phyloP scores from a whole-genome alignment of 2,888 invertebrate species.

The Tinea semifulvella region DNA sequence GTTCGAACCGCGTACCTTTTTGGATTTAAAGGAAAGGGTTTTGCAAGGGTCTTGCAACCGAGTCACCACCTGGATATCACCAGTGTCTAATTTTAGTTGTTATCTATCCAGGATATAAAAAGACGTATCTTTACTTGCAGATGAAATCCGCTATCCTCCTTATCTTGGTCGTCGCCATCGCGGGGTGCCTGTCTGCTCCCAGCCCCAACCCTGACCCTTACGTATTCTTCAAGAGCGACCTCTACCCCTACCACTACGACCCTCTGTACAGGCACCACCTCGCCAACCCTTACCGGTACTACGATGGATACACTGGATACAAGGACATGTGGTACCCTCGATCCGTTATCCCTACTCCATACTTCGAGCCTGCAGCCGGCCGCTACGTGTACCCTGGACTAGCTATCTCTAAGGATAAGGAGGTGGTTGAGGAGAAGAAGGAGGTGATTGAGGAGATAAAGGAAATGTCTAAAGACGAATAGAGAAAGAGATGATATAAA shows the following conservation, averaged over 20 bases:
- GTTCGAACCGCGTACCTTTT: no score
- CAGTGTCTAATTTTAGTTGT: no score
- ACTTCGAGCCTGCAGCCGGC: background rate
- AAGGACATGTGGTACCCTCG: no score
- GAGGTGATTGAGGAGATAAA: background rate
- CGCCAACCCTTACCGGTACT: background rate
- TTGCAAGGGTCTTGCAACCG: no score
- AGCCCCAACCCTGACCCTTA: background rate
- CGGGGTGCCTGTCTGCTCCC: conserved; percentile 9
- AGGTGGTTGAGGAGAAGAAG: background rate
- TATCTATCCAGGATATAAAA: no score
- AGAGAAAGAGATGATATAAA: no score
- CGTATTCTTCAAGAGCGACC: background rate
- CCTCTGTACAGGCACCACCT: background rate
- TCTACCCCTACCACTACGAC: background rate
- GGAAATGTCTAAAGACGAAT: no score
- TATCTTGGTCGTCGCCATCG: conserved; percentile 21
- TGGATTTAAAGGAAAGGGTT: no score
- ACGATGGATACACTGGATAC: no score
- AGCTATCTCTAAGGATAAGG: background rate
- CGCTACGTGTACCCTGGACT: background rate
- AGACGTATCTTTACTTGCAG: no score
- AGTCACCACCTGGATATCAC: no score
- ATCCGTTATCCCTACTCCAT: background rate
- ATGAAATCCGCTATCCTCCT: conserved; percentile 25